Evolutionary conservation across 2,797 vertebrate genomes (phyloP).

Genomic region (Erpetoichthys calabaricus): DNA sequence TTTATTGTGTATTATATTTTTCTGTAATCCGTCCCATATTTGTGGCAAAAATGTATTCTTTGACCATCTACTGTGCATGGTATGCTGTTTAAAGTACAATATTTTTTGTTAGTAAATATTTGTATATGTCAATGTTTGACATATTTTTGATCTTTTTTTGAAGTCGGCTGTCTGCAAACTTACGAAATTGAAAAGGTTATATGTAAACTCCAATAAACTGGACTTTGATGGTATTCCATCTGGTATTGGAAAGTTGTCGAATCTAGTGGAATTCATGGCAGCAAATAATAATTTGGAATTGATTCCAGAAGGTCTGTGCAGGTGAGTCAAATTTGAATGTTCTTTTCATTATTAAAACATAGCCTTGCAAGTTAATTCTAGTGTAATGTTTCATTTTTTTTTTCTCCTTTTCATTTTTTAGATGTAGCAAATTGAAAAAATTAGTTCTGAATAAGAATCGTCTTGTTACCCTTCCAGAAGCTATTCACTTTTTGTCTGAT

Average conservation of each 20-base stretch:
- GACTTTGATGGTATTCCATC: conserved; percentile 94
- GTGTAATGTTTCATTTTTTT: not conserved
- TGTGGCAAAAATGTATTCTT: no score
- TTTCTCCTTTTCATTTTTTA: conserved; percentile 28
- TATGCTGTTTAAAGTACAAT: no score
- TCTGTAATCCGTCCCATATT: no score
- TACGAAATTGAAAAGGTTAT: conserved; percentile 85
- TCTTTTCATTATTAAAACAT: not conserved
- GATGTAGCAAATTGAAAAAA: conserved; percentile 85
- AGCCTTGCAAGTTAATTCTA: not conserved
- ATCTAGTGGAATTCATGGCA: conserved; percentile 88
- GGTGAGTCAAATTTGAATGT: conserved; percentile 36
- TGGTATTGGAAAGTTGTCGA: conserved; percentile 76
- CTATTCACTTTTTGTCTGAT: conserved; percentile 80
- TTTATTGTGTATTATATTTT: no score
- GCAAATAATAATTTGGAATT: conserved; percentile 95
- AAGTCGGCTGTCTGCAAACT: conserved; percentile 92
- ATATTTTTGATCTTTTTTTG: not conserved
- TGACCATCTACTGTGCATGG: no score
- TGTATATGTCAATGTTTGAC: no score
- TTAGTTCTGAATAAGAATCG: conserved; percentile 92
- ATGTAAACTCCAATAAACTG: conserved; percentile 89
- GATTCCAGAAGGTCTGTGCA: conserved; percentile 90
- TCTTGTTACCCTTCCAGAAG: conserved; percentile 84
- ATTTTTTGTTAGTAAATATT: no score